These are phyloP conservation scores for Nannoperca australis DNA, from an alignment of 2,797 vertebrate species.

Conservation along the genomic window DNA sequence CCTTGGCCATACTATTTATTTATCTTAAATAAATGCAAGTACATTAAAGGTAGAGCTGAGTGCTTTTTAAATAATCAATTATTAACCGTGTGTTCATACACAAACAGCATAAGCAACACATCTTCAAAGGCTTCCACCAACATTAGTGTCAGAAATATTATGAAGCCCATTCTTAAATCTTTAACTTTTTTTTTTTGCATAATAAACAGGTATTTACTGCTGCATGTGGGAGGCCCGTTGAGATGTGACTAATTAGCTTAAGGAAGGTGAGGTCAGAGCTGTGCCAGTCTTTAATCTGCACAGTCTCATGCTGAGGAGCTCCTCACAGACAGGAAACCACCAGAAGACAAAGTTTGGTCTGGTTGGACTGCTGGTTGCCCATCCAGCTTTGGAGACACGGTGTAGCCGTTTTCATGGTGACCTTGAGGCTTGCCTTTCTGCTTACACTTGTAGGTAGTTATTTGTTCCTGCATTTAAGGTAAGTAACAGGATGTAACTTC, in stretches of 20 bases:
- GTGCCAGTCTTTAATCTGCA: conserved; percentile 38
- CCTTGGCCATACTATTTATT: neutral
- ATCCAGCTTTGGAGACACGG: conserved; percentile 46
- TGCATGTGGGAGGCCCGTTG: neutral
- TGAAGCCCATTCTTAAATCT: neutral
- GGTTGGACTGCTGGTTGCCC: conserved; percentile 24
- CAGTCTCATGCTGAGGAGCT: conserved; percentile 8
- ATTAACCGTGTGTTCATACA: neutral
- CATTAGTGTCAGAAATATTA: neutral
- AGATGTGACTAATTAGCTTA: conserved; percentile 49
- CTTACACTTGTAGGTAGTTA: conserved; percentile 43
- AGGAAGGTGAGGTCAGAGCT: conserved; percentile 38
- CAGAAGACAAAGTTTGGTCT: conserved; percentile 1
- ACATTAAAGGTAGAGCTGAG: neutral
- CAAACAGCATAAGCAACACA: neutral
- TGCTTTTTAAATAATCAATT: neutral
- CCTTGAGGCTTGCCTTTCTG: conserved; percentile 35
- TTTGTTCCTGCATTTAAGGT: conserved; percentile 44
- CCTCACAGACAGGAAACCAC: neutral
- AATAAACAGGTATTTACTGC: neutral
- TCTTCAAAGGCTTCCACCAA: too few species aligned
- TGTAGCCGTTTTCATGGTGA: conserved; percentile 30
- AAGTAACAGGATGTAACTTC: conserved; percentile 1
- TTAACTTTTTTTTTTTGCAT: neutral
- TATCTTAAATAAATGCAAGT: neutral